Evolutionary conservation across 1,140 invertebrate species (phyloP).

Genomic region (Hirudo medicinalis): DNA sequence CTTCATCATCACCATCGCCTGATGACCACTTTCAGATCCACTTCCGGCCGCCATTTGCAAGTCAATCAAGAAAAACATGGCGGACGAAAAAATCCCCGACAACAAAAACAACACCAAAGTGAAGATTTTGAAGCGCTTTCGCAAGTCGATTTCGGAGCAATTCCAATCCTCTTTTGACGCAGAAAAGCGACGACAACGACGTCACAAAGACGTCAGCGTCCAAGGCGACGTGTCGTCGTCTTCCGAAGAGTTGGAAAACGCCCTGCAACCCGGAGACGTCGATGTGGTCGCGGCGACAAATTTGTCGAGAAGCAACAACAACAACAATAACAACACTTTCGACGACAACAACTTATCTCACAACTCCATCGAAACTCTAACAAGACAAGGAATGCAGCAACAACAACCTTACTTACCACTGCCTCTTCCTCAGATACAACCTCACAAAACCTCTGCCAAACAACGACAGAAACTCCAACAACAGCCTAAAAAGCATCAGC

Average conservation of each 20-base stretch:
- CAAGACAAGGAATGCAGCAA: not conserved
- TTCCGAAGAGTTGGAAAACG: too few relatives aligned
- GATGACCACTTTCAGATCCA: too few relatives aligned
- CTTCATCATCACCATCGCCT: not conserved
- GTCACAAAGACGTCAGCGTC: not conserved
- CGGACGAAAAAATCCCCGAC: not conserved
- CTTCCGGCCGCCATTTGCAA: too few relatives aligned
- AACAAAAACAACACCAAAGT: not conserved
- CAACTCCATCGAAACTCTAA: not conserved
- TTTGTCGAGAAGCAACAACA: not conserved
- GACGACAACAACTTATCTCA: not conserved
- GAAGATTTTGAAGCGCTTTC: not conserved
- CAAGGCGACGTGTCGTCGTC: not conserved
- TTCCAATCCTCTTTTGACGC: not conserved
- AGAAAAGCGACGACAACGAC: not conserved
- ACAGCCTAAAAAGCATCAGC: conserved; percentile 3
- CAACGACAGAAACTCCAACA: not conserved
- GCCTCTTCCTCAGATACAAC: too few relatives aligned
- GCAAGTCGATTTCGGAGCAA: not conserved
- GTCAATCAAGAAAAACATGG: not conserved
- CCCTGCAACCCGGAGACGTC: not conserved
- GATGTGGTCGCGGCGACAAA: not conserved
- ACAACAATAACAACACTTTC: not conserved
- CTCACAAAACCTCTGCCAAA: too few relatives aligned
- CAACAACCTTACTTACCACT: not conserved